These are phyloP conservation scores for Artemisiospiza belli DNA, from an alignment of 2,113 vertebrate genomes.

Conservation along the genomic window DNA sequence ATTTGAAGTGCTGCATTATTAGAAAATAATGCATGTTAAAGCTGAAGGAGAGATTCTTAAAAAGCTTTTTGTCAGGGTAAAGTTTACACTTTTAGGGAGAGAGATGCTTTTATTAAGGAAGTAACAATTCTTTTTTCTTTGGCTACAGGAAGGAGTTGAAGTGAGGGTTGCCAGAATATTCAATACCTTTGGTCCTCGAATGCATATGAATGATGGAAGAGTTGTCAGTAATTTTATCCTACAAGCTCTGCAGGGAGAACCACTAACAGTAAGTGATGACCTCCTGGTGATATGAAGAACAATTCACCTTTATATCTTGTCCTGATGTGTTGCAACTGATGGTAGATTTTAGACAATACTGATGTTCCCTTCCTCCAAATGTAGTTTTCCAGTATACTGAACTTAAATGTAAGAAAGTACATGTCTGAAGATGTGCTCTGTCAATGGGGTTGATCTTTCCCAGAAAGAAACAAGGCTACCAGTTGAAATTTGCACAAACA, in stretches of 20 bases:
- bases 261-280: slow-evolving; percentile 86
- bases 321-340: background rate
- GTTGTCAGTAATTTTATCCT: slow-evolving; percentile 99
- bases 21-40: background rate
- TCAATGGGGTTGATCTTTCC: background rate
- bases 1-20: background rate
- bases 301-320: background rate
- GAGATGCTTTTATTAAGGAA: background rate
- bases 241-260: slow-evolving; percentile 95
- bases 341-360: background rate
- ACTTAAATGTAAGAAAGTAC: background rate
- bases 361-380: background rate
- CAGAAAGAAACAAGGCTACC: background rate
- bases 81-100: background rate
- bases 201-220: slow-evolving; percentile 99
- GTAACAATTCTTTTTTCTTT: background rate
- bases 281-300: background rate
- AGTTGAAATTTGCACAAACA: background rate
- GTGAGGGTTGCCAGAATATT: slow-evolving; percentile 97
- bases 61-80: background rate
- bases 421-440: background rate
- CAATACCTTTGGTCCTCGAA: slow-evolving; percentile 96
- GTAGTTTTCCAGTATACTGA: background rate
- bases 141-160: slow-evolving; percentile 92
- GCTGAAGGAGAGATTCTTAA: background rate